Evolutionary conservation across 2,113 vertebrate species (phyloP).

Genomic region (Mus spicilegus): DNA sequence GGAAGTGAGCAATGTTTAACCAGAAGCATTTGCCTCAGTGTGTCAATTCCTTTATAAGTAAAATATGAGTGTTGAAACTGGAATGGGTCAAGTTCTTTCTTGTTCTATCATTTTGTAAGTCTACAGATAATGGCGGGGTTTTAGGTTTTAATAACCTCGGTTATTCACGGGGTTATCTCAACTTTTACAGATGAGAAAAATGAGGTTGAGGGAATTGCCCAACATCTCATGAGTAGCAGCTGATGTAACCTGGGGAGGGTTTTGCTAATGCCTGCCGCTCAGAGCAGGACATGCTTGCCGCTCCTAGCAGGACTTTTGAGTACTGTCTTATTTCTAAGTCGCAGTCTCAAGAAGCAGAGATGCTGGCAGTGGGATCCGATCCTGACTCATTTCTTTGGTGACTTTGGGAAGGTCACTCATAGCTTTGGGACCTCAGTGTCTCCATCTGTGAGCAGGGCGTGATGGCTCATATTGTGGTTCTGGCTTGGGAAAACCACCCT

Average conservation of each 20-base stretch:
- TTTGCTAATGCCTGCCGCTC: background rate
- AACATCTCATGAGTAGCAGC: background rate
- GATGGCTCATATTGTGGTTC: background rate
- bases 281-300: background rate
- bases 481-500: slow-evolving; percentile 40
- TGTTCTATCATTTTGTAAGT: background rate
- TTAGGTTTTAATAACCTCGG: slow-evolving; percentile 9
- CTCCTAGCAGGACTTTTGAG: background rate
- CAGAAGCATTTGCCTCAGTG: background rate
- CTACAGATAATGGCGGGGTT: background rate
- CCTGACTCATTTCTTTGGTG: background rate
- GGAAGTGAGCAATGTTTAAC: background rate
- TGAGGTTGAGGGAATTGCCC: background rate
- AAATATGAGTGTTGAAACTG: background rate
- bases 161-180: background rate
- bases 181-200: slow-evolving; percentile 49
- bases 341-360: background rate
- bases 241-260: background rate
- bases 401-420: background rate
- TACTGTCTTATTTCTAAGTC: background rate
- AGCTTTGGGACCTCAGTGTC: background rate
- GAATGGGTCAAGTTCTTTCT: slow-evolving; percentile 30
- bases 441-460: background rate
- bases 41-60: background rate
- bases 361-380: background rate